Base-by-base conservation (phyloP, 2,797 vertebrate genomes). In the Natrix natrix region DNA sequence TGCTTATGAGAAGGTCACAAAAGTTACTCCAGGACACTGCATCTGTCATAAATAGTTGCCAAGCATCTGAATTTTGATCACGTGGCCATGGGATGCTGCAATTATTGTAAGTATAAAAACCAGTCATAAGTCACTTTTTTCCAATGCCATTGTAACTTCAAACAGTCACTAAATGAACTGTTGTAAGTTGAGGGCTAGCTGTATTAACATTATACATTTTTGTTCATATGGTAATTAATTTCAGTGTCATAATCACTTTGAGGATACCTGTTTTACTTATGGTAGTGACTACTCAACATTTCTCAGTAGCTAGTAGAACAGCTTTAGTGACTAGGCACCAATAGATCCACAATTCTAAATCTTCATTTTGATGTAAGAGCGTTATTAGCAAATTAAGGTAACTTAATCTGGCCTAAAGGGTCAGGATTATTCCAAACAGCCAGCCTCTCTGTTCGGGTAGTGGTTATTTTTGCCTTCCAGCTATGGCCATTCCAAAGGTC, bases 361-460 rank as follows among this genome's bases (percentile, higher is more conserved):
- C 97, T 96, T 98, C 98, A 98, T 98, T 97, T 98, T 98, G 98
- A 99, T 99, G 98, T 98, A 98, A 98, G 98, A 98, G 98, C 98
- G 98, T 99, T 98, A 99, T 98, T 98, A 98, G 98, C 98, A 97
- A 98, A 98, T 98, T 97, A 98, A 98, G 98, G 97, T 98, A 98
- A 98, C 99, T 99, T 98, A 98, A 99, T 99, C 98, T 97, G 98
- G 98, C 97, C 96, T 95, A 96, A 96, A 96, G 97, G 98, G 98
- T 98, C 98, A 97, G 98, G 97, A 99, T 99, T 98, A 98, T 98
- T 96, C 96, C 97, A 97, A 97, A 97, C 98, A 96, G 97, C 97
- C 97, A 96, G 96, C 92, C 94, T 94, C 94, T 97, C 96, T 91
- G 94, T 94, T 90, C 90, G 93, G 96, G 95, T 90, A 94, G 97